Base-by-base conservation (phyloP, 2,888 invertebrate genomes). In the Adelphocoris suturalis region DNA sequence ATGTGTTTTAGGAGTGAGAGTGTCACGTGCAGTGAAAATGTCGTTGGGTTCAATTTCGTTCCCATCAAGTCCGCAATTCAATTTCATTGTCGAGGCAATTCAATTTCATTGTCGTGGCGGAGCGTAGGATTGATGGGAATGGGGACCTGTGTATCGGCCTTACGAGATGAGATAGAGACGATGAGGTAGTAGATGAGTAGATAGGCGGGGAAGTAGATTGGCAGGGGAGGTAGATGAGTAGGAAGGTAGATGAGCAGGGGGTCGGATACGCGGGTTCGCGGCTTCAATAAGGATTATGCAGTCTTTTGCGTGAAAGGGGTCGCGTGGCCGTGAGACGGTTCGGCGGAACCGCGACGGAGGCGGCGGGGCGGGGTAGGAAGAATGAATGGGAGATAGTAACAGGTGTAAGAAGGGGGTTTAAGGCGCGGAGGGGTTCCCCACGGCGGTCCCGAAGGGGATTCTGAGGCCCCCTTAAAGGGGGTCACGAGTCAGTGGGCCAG, bases 361-460 rank as follows among this genome's bases (percentile, higher is more conserved):
- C 3, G 76, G 28, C n/a, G 46, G 76, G 76, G 46, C 0, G 28
- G 76, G 28, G n/a, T n/a, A n/a, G 75, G 75, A 16, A 14, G 75
- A 19, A 76, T 76, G 76, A 76, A 76, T 76, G 76, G 46, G 76
- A 4, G 27, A 46, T 46, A 76, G 37, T 76, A 76, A 28, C 76
- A 76, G 76, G 76, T 76, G 76, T 28, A 76, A 2, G 27, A 2
- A 12, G 23, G 28, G 28, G 76, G 28, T 75, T 37, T 37, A 37
- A 37, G 23, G 75, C 23, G 52, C 12, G 52, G 52, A 37, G 37
- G 2, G 37, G 37, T 7, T 37, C 37, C 37, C 52, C 14, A 11
- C 52, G 52, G 52, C 16, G 16, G 16, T 14, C 12, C 16, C 52
- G 28, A 28, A 16, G 76, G 76, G 76, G 76, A n/a, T 76, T 16